Base-by-base conservation (phyloP, 23 tunicate species). In the Oikopleura dioica region DNA sequence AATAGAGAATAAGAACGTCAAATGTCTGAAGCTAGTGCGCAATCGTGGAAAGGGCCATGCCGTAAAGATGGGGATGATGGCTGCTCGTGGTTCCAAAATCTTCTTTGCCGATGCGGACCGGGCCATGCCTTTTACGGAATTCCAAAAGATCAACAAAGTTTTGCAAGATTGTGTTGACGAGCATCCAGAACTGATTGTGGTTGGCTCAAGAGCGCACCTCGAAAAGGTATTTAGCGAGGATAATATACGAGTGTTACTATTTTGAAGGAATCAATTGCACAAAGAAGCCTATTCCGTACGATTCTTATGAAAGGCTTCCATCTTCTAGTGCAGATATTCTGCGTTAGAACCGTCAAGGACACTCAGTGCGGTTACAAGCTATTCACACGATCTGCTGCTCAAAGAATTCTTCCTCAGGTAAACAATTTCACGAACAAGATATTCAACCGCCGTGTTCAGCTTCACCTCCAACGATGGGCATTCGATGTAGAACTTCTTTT, bases 281-380 rank as follows among this genome's bases (percentile, higher is more conserved):
- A 69, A 24, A 79, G 96, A 0, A 84, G 89, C 23, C 50, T 84
- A 1, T 81, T 89, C 78, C 86, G 96, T 0, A 89, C 96, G 1
- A 36, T 89, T 37, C 79, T 89, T 21, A 89, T 89, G 96, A 89
- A 89, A 78, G 91, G 91, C 4, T 89, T 89, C 38, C 96, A 89
- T 69, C 37, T 89, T 1, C 33, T 89, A 0, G 96, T 89, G 0
- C 84, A 89, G 96, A 67, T 89, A 37, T 75, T 89, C 35, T 89
- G 96, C 58, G 96, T 84, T 0, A 75, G 96, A 21, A 79, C 76
- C 35, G 96, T 89, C 0, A 77, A 59, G 35, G 96, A 89, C 72
- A 81, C 96, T 0, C 96, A 89, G 37, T 89, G 96, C 51, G 96
- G 96, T 21, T 89, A 84, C 59, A 89, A 89, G 67, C 79, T 89